Evolutionary conservation across 2,888 invertebrate species (phyloP), one percentile per base, ranked within the genome.

Genomic region (Brenthis ino): DNA sequence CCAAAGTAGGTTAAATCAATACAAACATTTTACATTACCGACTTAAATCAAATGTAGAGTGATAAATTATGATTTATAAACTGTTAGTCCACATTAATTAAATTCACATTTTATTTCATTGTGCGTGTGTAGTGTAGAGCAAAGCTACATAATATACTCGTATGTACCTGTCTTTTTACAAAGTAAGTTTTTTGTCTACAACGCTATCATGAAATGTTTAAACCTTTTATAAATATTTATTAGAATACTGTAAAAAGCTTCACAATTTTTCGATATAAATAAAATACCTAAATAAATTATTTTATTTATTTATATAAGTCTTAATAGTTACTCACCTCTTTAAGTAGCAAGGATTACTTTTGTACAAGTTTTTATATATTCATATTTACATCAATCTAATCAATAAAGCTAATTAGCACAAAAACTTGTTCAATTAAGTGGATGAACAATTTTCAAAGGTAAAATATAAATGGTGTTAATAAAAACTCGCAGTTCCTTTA

Each of bases 1-100:
- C 47, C 56, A 74, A 81, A 78, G 73, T 82, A 77, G 83, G 81
- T 80, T 80, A 78, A 71, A 76, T 69, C 69, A 64, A 74, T 74
- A 74, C 64, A 69, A 47, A 74, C 68, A 68, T 67, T 51, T 71
- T 51, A 71, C 67, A 70, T 71, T 74, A 70, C 66, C 71, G 66
- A 64, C 63, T 64, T 65, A 60, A 69, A 60, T 61, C 50, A 33
- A 61, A 65, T 61, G 56, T 50, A 47, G 47, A 65, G 60, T 37
- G 43, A 57, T 57, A 67, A 67, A 67, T 67, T 65, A 63, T 65
- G 56, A 61, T 60, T 60, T 69, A 60, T 55, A 60, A 64, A 33
- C 54, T 58, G 47, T 56, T 47, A 64, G 55, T 20, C 55, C 51
- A 54, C 63, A 69, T 69, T 57, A 13, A 65, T 61, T 61, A 65